Evolutionary conservation across 2,113 vertebrate genomes (phyloP).

Genomic region (Scomber japonicus): DNA sequence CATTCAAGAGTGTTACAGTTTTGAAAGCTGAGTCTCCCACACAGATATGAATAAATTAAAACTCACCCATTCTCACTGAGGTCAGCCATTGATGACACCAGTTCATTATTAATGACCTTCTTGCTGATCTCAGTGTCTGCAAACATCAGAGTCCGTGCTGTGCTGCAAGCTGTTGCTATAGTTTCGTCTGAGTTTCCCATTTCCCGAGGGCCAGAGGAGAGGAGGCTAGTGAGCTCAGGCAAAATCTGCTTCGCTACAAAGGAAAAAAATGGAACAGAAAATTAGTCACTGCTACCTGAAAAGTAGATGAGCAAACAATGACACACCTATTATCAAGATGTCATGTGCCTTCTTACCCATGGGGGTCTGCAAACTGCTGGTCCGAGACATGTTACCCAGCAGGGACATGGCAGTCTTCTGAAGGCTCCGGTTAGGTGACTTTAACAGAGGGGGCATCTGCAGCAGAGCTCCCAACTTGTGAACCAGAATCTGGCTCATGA

Average conservation of each 20-base stretch:
- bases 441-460: slow-evolving; percentile 85
- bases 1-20: no score
- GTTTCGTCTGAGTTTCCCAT: slow-evolving; percentile 85
- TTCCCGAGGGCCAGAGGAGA: slow-evolving; percentile 76
- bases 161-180: slow-evolving; percentile 87
- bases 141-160: slow-evolving; percentile 85
- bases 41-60: neutral
- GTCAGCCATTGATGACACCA: slow-evolving; percentile 84
- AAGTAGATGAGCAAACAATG: no score
- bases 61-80: slow-evolving; percentile 87
- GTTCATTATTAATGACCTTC: slow-evolving; percentile 80
- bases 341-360: slow-evolving; percentile 85
- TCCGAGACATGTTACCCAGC: slow-evolving; percentile 91
- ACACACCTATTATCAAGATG: neutral
- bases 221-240: slow-evolving; percentile 86
- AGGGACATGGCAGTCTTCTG: slow-evolving; percentile 88
- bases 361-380: slow-evolving; percentile 80
- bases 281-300: neutral
- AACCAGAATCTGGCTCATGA: slow-evolving; percentile 89
- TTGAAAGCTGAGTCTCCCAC: neutral
- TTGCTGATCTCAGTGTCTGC: slow-evolving; percentile 87
- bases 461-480: slow-evolving; percentile 87
- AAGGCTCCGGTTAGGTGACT: slow-evolving; percentile 84
- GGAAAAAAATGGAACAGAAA: slow-evolving; percentile 8
- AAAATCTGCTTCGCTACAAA: slow-evolving; percentile 87